These are phyloP conservation scores for Origma solitaria DNA, from an alignment of 2,113 vertebrate genomes.

Conservation along the genomic window DNA sequence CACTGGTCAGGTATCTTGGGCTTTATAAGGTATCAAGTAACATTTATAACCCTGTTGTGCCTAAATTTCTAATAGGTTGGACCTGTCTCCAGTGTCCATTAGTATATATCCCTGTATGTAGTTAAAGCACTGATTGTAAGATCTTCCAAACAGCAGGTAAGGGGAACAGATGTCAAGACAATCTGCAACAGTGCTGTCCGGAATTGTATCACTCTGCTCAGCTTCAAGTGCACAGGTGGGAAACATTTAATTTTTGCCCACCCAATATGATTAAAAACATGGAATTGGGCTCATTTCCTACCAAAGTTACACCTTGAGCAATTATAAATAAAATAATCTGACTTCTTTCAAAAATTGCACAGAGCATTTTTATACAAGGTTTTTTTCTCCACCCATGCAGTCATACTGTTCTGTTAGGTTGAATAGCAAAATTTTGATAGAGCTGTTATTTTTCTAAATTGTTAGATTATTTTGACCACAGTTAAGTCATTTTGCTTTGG, in stretches of 20 bases:
- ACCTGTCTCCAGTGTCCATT: constrained; percentile 61
- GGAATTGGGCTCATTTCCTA: not conserved
- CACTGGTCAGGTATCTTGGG: constrained; percentile 64
- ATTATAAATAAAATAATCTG: not conserved
- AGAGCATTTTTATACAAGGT: not conserved
- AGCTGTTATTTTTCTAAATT: not conserved
- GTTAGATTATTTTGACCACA: not conserved
- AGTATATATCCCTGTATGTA: constrained; percentile 35
- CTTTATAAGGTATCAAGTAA: constrained; percentile 71
- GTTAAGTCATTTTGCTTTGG: not conserved
- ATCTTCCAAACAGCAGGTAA: constrained; percentile 49
- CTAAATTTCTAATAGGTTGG: constrained; percentile 53
- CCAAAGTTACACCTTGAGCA: not conserved
- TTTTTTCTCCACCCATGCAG: not conserved
- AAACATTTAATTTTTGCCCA: not conserved
- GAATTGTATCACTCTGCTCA: not conserved
- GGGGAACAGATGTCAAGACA: constrained; percentile 54
- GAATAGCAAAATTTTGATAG: not conserved
- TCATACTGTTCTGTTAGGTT: not conserved
- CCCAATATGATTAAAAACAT: not conserved
- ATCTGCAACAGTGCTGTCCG: not conserved
- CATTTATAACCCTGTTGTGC: constrained; percentile 67
- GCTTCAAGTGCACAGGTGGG: not conserved
- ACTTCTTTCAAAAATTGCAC: not conserved
- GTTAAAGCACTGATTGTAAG: constrained; percentile 19